Conservation (phyloP, 2,888 invertebrate genomes). For the Adelphocoris suturalis region DNA sequence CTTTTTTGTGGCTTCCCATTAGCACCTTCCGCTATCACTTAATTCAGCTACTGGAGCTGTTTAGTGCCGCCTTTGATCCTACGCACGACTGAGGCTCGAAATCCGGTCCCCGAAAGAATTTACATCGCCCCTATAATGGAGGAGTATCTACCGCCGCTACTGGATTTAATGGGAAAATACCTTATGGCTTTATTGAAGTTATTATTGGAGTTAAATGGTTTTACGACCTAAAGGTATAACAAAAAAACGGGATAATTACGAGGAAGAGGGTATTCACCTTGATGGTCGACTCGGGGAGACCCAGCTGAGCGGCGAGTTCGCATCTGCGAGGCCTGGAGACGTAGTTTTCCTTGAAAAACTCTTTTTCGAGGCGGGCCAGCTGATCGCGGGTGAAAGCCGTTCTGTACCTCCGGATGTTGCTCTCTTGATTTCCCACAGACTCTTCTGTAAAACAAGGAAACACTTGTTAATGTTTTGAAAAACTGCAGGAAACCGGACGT, state of each 20-base stretch:
- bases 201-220: constrained; percentile 59
- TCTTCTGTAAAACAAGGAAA: constrained; percentile 71
- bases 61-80: constrained; percentile 44
- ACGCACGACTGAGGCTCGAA: constrained; percentile 29
- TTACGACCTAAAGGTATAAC: constrained; percentile 31
- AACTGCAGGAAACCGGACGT: constrained; percentile 47
- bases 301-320: constrained; percentile 94
- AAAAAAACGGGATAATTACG: constrained; percentile 34
- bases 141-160: constrained; percentile 29
- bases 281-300: constrained; percentile 97
- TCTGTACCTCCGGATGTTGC: constrained; percentile 91
- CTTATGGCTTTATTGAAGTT: constrained; percentile 52
- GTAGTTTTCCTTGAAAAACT: constrained; percentile 98
- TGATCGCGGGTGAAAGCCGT: constrained; percentile 99
- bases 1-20: constrained; percentile 49
- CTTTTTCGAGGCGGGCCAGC: constrained; percentile 93
- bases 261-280: constrained; percentile 84
- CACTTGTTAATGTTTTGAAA: constrained; percentile 37
- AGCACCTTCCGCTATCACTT: constrained; percentile 57
- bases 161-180: constrained; percentile 44
- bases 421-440: constrained; percentile 79
- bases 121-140: constrained; percentile 63
- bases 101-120: constrained; percentile 37
- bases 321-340: constrained; percentile 96
- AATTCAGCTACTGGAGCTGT: constrained; percentile 48